Evolutionary conservation across 2,888 invertebrate genomes (phyloP), one percentile per base, ranked within the genome.

Genomic region (Polyommatus icarus): DNA sequence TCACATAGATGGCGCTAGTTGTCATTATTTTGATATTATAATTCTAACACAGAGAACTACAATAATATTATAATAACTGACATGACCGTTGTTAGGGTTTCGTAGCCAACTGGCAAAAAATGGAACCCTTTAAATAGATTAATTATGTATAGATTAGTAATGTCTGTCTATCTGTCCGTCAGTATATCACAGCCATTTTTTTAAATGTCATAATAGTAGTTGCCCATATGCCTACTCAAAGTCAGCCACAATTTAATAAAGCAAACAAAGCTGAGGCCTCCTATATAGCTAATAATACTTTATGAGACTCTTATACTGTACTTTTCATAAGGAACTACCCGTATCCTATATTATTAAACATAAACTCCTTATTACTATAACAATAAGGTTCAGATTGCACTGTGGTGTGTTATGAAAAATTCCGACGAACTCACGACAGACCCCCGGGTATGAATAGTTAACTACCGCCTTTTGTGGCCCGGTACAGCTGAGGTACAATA

Each of bases 381-480:
- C 18, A 6, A 32, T 67, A 67, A 5, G 67, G 67, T 32, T 24
- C 7, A 32, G 32, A 15, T 67, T 67, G 67, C 10, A 24, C 10
- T 15, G 15, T 67, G 20, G 61, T 67, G 24, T 24, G 61, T 36
- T 40, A 72, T 72, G 40, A 40, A 72, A 72, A 72, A 72, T 72
- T 72, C 72, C 72, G 72, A 15, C 20, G 40, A 10, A 29, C 29
- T 67, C 32, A 67, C 67, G 67, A 72, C 72, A 40, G 72, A 72
- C 72, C 36, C 72, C 36, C 72, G 72, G 40, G 72, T 72, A 72
- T 72, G 72, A 72, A 72, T 72, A 40, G 72, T 72, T 72, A n/a
- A 72, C n/a, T 20, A 20, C 15, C 29, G 67, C 29, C n/a, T n/a
- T 40, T 71, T 71, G 71, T 71, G 29, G 32, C 15, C 32, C 8